Conservation (phyloP, 2,888 invertebrate genomes). For the Tetropium fuscum region DNA sequence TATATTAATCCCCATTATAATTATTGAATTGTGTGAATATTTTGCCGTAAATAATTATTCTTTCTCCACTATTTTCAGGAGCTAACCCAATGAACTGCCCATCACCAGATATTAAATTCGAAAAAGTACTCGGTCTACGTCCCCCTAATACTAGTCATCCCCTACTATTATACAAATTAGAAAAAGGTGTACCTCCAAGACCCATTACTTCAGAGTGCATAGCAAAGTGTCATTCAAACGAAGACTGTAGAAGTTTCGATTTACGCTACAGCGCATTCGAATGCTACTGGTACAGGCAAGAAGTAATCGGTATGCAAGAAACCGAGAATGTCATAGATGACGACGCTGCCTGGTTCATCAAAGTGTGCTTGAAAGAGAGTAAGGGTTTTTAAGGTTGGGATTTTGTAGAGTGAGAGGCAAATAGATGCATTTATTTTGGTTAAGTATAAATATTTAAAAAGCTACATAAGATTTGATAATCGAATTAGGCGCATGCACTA, state of each 20-base stretch:
- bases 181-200: slow-evolving; percentile 38
- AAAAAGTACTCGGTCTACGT: slow-evolving; percentile 62
- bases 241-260: slow-evolving; percentile 61
- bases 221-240: slow-evolving; percentile 54
- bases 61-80: too few relatives aligned
- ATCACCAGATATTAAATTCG: slow-evolving; percentile 56
- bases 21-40: too few relatives aligned
- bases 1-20: too few relatives aligned
- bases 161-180: slow-evolving; percentile 50
- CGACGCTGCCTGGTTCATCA: slow-evolving; percentile 74
- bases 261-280: slow-evolving; percentile 58
- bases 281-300: slow-evolving; percentile 59
- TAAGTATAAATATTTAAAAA: too few relatives aligned
- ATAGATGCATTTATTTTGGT: too few relatives aligned
- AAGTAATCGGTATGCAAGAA: slow-evolving; percentile 48
- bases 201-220: slow-evolving; percentile 62
- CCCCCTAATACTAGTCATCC: slow-evolving; percentile 50
- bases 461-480: too few relatives aligned
- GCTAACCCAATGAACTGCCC: slow-evolving; percentile 56
- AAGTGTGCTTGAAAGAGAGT: slow-evolving; percentile 73
- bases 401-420: too few relatives aligned
- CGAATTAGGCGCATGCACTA: too few relatives aligned
- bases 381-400: too few relatives aligned
- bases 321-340: slow-evolving; percentile 66
- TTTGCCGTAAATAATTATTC: too few relatives aligned